These are phyloP conservation scores for Drosophila kepulauana DNA, from an alignment of 1,140 invertebrate species.

Conservation along the genomic window DNA sequence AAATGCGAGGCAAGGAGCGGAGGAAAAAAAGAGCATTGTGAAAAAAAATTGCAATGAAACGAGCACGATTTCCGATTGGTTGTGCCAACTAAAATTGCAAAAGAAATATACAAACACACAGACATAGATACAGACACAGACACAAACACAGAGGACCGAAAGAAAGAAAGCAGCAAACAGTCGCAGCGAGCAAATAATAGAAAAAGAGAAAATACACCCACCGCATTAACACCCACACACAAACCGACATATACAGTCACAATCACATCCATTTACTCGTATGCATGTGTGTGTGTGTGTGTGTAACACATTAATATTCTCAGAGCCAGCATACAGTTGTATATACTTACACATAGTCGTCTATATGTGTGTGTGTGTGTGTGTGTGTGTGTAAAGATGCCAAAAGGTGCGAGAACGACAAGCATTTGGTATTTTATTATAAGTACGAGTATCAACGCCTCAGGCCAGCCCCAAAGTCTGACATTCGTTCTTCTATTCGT, in stretches of 20 bases:
- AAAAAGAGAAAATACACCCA: constrained; percentile 54
- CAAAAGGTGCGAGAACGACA: constrained; percentile 56
- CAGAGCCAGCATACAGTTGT: constrained; percentile 7
- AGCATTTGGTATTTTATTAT: constrained; percentile 58
- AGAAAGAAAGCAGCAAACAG: constrained; percentile 37
- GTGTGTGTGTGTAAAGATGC: constrained; percentile 45
- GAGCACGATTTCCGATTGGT: constrained; percentile 60
- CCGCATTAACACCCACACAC: constrained; percentile 42
- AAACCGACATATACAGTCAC: constrained; percentile 5
- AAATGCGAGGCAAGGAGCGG: neutral
- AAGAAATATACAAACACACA: constrained; percentile 46
- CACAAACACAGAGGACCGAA: constrained; percentile 27
- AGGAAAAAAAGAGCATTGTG: constrained; percentile 10
- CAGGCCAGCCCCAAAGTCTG: constrained; percentile 55
- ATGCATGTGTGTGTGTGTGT: constrained; percentile 18
- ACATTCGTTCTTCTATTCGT: constrained; percentile 31
- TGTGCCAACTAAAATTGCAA: constrained; percentile 57
- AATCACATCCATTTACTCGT: constrained; percentile 2
- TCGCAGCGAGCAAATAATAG: constrained; percentile 50
- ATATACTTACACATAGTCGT: constrained; percentile 14
- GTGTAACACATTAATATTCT: constrained; percentile 19
- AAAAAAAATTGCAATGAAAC: constrained; percentile 31
- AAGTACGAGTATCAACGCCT: constrained; percentile 67
- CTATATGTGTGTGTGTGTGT: constrained; percentile 13
- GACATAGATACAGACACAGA: constrained; percentile 28